phyloP scores from a whole-genome alignment of 2,888 invertebrate species.

The Meloe dianella region DNA sequence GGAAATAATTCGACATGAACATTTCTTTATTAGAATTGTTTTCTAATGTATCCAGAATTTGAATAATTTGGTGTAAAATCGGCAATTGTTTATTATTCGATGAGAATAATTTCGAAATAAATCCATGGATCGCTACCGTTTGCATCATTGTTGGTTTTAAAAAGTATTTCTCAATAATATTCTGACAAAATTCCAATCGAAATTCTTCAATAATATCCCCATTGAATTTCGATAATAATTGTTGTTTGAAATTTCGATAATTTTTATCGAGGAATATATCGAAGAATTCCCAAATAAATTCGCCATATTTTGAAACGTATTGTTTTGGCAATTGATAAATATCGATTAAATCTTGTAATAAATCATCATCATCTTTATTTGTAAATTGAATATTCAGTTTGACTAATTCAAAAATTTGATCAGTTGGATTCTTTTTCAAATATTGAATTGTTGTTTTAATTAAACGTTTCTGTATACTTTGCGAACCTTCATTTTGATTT shows the following conservation, averaged over 20 bases:
- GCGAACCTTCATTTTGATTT: background rate
- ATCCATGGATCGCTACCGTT: background rate
- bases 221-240: background rate
- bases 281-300: conserved; percentile 8
- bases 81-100: background rate
- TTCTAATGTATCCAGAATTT: background rate
- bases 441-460: background rate
- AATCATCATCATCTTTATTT: conserved; percentile 11
- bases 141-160: background rate
- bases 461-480: conserved; percentile 12
- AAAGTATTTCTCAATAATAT: background rate
- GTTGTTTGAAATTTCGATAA: background rate
- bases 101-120: background rate
- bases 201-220: background rate
- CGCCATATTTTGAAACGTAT: background rate
- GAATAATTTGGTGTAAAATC: background rate
- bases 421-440: background rate
- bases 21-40: background rate
- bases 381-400: background rate
- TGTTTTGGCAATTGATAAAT: background rate
- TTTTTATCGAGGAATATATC: background rate
- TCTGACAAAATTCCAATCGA: background rate
- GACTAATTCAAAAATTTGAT: conserved; percentile 3
- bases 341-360: background rate
- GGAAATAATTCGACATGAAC: background rate